Evolutionary conservation across 2,888 invertebrate genomes (phyloP).

Genomic region (Hirudinaria manillensis): DNA sequence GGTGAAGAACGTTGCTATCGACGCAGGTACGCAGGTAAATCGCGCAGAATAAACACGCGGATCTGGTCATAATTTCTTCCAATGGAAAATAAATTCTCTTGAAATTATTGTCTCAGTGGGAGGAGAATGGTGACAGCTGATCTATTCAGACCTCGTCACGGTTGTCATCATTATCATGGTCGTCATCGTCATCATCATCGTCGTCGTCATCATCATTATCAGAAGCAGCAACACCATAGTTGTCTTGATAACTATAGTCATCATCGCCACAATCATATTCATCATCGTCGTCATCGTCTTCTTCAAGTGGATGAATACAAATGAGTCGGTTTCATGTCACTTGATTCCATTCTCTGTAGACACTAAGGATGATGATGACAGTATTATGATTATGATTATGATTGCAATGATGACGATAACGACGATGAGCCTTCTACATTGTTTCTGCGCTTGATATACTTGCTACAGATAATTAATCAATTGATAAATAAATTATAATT

Average conservation of each 20-base stretch:
- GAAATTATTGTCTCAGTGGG: no score
- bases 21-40: no score
- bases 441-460: no score
- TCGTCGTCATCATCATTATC: slow-evolving; percentile 23
- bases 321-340: background rate
- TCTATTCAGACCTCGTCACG: slow-evolving; percentile 22
- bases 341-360: background rate
- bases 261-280: background rate
- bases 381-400: background rate
- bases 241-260: slow-evolving; percentile 1
- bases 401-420: background rate
- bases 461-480: no score
- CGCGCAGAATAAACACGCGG: no score
- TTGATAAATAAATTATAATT: no score
- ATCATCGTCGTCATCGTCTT: background rate
- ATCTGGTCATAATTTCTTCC: no score
- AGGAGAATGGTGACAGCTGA: background rate
- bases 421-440: background rate
- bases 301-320: background rate
- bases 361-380: background rate
- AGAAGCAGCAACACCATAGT: slow-evolving; percentile 33
- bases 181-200: slow-evolving; percentile 36
- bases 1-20: background rate
- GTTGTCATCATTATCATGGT: no score
- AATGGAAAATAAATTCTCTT: no score